Evolutionary conservation across 1,140 invertebrate species (phyloP).

Genomic region (Drosophila pandora): DNA sequence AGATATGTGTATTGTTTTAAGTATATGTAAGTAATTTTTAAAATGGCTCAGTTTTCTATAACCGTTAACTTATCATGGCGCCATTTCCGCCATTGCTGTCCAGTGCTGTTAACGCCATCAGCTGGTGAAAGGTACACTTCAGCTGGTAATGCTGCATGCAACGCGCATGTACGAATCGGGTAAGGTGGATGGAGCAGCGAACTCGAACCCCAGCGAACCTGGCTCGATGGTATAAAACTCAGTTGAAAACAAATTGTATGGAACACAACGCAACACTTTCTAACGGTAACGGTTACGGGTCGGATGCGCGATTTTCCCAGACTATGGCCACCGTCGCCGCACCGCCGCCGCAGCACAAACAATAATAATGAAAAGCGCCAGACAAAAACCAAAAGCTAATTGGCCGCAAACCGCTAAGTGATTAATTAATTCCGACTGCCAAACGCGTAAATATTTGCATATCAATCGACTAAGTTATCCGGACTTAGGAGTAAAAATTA

Average conservation of each 20-base stretch:
- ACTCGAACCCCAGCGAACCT: not conserved
- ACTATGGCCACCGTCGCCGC: constrained; percentile 29
- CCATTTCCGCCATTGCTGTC: not conserved
- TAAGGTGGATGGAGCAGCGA: too few species aligned
- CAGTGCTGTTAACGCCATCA: not conserved
- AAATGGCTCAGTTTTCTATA: not conserved
- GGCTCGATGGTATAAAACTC: not conserved
- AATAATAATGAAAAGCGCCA: constrained; percentile 79
- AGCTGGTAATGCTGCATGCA: not conserved
- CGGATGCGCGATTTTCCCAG: constrained; percentile 26
- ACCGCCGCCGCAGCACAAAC: constrained; percentile 56
- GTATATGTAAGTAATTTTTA: too few species aligned
- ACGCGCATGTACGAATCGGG: not conserved
- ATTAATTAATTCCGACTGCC: constrained; percentile 8
- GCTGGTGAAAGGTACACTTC: not conserved
- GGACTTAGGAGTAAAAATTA: constrained; percentile 14
- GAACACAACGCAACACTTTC: constrained; percentile 28
- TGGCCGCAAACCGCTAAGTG: constrained; percentile 25
- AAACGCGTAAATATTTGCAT: constrained; percentile 16
- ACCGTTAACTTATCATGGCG: not conserved
- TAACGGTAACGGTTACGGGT: constrained; percentile 57
- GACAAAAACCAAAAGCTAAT: constrained; percentile 66
- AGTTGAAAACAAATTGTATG: not conserved
- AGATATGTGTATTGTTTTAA: too few species aligned
- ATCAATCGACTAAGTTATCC: constrained; percentile 19